A percentile compares a stretch with the other conserved stretches of the same genome.
Conservation (phyloP, 1,140 invertebrate species). For the Orius insidiosus region DNA sequence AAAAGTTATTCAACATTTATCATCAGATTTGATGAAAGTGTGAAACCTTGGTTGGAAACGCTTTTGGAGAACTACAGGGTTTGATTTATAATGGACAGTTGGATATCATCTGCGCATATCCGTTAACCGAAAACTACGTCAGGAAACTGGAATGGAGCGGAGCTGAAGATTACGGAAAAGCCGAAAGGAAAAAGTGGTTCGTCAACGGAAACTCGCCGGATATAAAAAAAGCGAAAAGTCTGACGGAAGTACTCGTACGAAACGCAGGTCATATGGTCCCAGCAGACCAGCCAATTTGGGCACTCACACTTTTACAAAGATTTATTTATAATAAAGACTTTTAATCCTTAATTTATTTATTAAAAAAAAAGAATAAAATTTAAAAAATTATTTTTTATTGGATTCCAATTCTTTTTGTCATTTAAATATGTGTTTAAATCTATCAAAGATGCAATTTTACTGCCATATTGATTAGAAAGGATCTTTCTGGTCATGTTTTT, state of each 20-base stretch:
- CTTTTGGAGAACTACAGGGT: slow-evolving; percentile 39
- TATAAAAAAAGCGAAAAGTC: slow-evolving; percentile 26
- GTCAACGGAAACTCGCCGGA: slow-evolving; percentile 17
- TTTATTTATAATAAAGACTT: too few relatives aligned
- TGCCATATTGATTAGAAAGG: not conserved
- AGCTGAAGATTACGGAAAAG: slow-evolving; percentile 41
- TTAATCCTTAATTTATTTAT: too few relatives aligned
- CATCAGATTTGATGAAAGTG: slow-evolving; percentile 68
- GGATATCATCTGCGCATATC: slow-evolving; percentile 69
- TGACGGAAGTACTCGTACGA: slow-evolving; percentile 59
- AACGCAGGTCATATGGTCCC: slow-evolving; percentile 76
- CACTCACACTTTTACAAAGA: slow-evolving; percentile 24
- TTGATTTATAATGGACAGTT: slow-evolving; percentile 35
- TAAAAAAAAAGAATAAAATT: too few relatives aligned
- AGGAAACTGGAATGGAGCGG: slow-evolving; percentile 43
- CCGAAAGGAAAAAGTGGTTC: slow-evolving; percentile 28
- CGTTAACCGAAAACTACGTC: slow-evolving; percentile 50
- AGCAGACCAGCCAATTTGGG: slow-evolving; percentile 62
- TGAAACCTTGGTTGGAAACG: slow-evolving; percentile 53
- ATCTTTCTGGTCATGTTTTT: not conserved
- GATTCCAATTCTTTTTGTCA: slow-evolving; percentile 9
- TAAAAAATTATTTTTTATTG: too few relatives aligned
- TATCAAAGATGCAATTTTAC: not conserved
- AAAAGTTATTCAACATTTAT: slow-evolving; percentile 47
- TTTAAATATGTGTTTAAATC: slow-evolving; percentile 3